Conservation (phyloP, 2,113 vertebrate genomes). For the Zonotrichia leucophrys region DNA sequence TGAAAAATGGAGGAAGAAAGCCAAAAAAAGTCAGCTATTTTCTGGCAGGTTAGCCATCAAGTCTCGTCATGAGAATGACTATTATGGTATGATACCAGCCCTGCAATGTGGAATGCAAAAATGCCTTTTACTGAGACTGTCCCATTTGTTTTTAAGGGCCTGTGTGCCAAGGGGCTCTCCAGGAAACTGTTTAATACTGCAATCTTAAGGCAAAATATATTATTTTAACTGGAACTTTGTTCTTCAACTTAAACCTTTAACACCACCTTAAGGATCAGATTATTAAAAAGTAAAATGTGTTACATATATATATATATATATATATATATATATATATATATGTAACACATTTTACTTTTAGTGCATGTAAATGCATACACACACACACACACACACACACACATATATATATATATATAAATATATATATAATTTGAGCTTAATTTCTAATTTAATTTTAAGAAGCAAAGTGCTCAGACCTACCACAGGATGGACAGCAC, state of each 20-base stretch:
- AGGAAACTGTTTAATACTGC: background rate
- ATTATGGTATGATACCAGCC: background rate
- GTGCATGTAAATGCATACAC: background rate
- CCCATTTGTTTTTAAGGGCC: background rate
- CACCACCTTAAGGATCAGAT: background rate
- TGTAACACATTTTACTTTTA: too few relatives aligned
- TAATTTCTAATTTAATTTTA: background rate
- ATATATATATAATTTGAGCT: background rate
- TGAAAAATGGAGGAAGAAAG: slow-evolving; percentile 60
- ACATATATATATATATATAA: too few relatives aligned
- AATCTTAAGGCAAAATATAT: background rate
- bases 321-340: background rate
- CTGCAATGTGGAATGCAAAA: slow-evolving; percentile 6
- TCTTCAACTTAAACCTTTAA: background rate
- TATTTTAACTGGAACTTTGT: background rate
- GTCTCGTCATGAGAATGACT: background rate
- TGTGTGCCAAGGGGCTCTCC: background rate
- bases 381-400: too few relatives aligned
- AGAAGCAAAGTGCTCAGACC: background rate
- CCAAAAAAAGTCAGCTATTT: slow-evolving; percentile 37
- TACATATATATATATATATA: too few relatives aligned
- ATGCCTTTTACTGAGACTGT: background rate
- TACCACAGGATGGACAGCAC: background rate
- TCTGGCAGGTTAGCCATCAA: slow-evolving; percentile 36
- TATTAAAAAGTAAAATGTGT: background rate